Base-by-base conservation (phyloP, 2,888 invertebrate species). In the Cyaniris semiargus region DNA sequence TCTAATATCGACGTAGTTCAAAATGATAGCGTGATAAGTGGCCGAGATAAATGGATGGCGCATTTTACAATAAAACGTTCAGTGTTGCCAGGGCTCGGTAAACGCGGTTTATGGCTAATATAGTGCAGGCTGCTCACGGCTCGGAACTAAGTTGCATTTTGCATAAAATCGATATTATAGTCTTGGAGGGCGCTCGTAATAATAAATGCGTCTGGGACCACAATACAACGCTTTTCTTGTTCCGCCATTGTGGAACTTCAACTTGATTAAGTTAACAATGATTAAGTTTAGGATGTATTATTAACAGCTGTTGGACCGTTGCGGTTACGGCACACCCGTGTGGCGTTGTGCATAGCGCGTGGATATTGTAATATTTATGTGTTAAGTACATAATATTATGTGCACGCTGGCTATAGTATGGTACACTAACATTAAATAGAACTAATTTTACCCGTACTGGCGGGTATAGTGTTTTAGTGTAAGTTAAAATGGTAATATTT, bases 111-210 rank as follows among this genome's bases (percentile, higher is more conserved):
- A 89, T 85, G 84, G 87, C 82, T 88, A 86, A 88, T 88, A 88
- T 85, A 86, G 83, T 82, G 84, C 84, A 86, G 84, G 83, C 83
- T 84, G 85, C 83, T 86, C 83, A 84, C 82, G 82, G 83, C 83
- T 83, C 82, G 85, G 81, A 88, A 90, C 88, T 89, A 85, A 85
- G 88, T 88, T 90, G 90, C 88, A 90, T 89, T 91, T 90, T 90
- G 90, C 91, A 92, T 92, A 90, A 92, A 91, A 92, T 91, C 92
- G 86, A 91, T 90, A 88, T 82, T 83, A 77, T 81, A 81, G 76
- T 79, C 77, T 80, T 78, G 78, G 85, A 86, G 83, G 82, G 83
- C 79, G 84, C 81, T 84, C 81, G 82, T 82, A 84, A 84, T 83
- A 82, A 82, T 82, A 80, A 81, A 80, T 79, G 79, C 78, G 78